These are phyloP conservation scores for Acipenser ruthenus DNA, from an alignment of 2,797 vertebrate species.

Conservation along the genomic window DNA sequence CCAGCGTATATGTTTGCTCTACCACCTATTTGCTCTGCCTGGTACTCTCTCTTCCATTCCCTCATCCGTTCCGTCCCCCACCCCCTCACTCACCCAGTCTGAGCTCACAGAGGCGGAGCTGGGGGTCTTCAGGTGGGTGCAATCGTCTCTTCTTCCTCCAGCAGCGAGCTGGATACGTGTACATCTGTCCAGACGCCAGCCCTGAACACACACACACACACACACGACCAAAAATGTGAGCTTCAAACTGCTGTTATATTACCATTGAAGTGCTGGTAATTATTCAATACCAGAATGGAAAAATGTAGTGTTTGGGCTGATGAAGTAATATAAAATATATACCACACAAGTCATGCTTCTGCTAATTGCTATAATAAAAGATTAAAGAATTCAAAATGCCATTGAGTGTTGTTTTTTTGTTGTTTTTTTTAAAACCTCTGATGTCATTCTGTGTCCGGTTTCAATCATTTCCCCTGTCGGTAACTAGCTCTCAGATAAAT, in stretches of 20 bases:
- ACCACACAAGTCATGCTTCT: too few relatives aligned
- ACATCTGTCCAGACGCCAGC: constrained; percentile 82
- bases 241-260: not conserved
- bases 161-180: constrained; percentile 90
- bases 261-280: not conserved
- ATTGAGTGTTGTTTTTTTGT: too few relatives aligned
- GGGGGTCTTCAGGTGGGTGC: constrained; percentile 80
- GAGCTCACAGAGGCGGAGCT: constrained; percentile 82
- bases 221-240: not conserved
- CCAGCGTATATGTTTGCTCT: constrained; percentile 28
- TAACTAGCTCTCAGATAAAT: too few relatives aligned
- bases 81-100: constrained; percentile 72
- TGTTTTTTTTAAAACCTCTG: too few relatives aligned
- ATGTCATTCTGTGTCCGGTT: too few relatives aligned
- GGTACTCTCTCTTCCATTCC: constrained; percentile 54
- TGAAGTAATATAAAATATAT: too few relatives aligned
- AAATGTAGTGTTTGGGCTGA: constrained; percentile 10
- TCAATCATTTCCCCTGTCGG: too few relatives aligned
- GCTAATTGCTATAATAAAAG: too few relatives aligned
- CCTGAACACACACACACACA: constrained; percentile 45
- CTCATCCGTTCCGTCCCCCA: constrained; percentile 56
- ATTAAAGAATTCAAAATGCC: too few relatives aligned
- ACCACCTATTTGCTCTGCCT: constrained; percentile 54
- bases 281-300: not conserved
- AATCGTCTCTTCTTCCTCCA: constrained; percentile 94